Evolutionary conservation across 2,888 invertebrate species (phyloP), one percentile per base, ranked within the genome.

Genomic region (Acleris emargana): DNA sequence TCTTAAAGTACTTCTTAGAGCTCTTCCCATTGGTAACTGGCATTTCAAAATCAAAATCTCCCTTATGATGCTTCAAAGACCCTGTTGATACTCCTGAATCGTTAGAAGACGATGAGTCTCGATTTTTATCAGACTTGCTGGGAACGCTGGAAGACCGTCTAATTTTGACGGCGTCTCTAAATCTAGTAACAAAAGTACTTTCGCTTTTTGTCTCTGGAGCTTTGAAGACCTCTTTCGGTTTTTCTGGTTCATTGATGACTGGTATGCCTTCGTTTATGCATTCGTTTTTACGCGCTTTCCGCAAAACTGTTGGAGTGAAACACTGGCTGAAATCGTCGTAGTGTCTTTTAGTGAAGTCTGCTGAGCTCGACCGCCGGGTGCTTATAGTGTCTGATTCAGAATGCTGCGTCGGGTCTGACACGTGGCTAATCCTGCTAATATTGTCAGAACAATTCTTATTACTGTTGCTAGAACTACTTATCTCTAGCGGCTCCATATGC

Each of bases 71-170:
- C 67, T 94, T 94, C 58, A 94, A 80, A 1, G 95, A 95, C 0
- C 95, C 95, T 0, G 94, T 94, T 0, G 95, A 95, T 0, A 95
- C 95, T 0, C 95, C 95, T 0, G 95, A 95, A 74, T 95, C 95
- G 74, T 95, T 95, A 5, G 95, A 95, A 76, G 95, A 95, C 0
- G 95, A 95, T 0, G 95, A 95, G 72, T 95, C 95, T 64, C 95
- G 85, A 68, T 95, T 95, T 70, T 94, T 94, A 6, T 94, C 94
- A 0, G 94, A 93, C 80, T 95, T 95, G 70, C 95, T 95, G 1
- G 95, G 95, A 0, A 95, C 95, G 70, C 95, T 95, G 0, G 95
- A 95, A 0, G 95, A 95, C 45, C 95, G 87, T 42, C 95, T 87
- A 22, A 95, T 95, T 77, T 95, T 94, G 0, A 95, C 94, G 1